These are phyloP conservation scores for Diogma glabrata DNA, from an alignment of 2,888 invertebrate genomes.

Conservation along the genomic window DNA sequence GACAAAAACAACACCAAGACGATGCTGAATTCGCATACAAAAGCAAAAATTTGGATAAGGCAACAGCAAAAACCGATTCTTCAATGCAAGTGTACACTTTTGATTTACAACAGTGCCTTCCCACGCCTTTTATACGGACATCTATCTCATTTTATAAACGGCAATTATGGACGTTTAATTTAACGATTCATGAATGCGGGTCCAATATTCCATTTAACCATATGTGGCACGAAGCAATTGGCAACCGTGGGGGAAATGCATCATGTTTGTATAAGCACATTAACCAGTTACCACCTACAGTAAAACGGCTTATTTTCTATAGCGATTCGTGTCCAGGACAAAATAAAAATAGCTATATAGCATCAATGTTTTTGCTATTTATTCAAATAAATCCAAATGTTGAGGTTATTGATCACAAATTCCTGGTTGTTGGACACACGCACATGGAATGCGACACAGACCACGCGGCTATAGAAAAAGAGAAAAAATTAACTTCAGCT, in stretches of 20 bases:
- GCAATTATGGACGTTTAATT: background rate
- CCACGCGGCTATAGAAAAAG: constrained; percentile 2
- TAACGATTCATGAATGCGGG: background rate
- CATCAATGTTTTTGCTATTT: background rate
- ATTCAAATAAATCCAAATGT: background rate
- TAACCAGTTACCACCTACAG: background rate
- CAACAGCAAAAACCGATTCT: background rate
- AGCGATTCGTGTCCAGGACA: background rate
- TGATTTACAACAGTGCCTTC: constrained; percentile 1
- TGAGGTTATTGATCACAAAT: constrained; percentile 3
- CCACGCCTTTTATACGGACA: constrained; percentile 1
- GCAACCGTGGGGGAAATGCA: background rate
- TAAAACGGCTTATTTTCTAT: background rate
- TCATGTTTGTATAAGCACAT: background rate
- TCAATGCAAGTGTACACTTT: background rate
- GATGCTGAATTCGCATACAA: background rate
- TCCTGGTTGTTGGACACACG: background rate
- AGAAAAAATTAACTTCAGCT: constrained; percentile 1
- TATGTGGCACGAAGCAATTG: background rate
- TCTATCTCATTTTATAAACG: background rate
- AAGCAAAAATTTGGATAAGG: background rate
- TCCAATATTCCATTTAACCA: background rate
- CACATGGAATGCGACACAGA: background rate
- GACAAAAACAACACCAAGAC: background rate
- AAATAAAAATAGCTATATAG: background rate